phyloP scores from a whole-genome alignment of 64 coral and sea anemone genomes.

The Stylophora pistillata region DNA sequence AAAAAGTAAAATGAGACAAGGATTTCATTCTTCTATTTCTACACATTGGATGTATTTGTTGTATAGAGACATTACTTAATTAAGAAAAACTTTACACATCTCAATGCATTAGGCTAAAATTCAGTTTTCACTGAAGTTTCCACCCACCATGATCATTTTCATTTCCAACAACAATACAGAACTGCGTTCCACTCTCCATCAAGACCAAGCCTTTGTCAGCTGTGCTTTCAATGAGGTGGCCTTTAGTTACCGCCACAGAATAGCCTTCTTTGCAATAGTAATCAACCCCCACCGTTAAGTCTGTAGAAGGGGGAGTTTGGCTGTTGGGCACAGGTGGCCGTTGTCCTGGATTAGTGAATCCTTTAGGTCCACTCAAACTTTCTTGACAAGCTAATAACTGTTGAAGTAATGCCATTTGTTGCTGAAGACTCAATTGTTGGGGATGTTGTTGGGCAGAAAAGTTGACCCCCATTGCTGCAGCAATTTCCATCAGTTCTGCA shows the following conservation, averaged over 20 bases:
- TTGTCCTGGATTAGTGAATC: too few relatives aligned
- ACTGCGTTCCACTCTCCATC: slow-evolving; percentile 30
- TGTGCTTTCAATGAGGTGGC: background rate
- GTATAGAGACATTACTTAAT: background rate
- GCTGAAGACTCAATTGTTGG: background rate
- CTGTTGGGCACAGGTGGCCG: too few relatives aligned
- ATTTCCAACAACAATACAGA: slow-evolving; percentile 4
- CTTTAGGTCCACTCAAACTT: too few relatives aligned
- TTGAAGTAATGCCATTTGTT: background rate
- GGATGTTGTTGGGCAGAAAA: background rate
- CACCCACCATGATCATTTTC: slow-evolving; percentile 9
- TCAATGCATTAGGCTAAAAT: too few relatives aligned
- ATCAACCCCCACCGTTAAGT: background rate
- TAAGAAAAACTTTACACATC: background rate
- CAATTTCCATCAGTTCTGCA: background rate
- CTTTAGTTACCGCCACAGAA: slow-evolving; percentile 13
- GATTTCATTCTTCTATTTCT: too few relatives aligned
- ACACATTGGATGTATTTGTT: too few relatives aligned
- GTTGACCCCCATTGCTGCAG: background rate
- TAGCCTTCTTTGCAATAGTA: slow-evolving; percentile 8
- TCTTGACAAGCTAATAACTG: background rate
- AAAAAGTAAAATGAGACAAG: too few relatives aligned
- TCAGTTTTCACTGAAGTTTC: background rate
- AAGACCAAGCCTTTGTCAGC: background rate
- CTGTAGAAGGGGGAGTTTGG: background rate